These are phyloP conservation scores for Campylorhamphus procurvoides DNA, from an alignment of 2,113 vertebrate genomes.

Conservation along the genomic window DNA sequence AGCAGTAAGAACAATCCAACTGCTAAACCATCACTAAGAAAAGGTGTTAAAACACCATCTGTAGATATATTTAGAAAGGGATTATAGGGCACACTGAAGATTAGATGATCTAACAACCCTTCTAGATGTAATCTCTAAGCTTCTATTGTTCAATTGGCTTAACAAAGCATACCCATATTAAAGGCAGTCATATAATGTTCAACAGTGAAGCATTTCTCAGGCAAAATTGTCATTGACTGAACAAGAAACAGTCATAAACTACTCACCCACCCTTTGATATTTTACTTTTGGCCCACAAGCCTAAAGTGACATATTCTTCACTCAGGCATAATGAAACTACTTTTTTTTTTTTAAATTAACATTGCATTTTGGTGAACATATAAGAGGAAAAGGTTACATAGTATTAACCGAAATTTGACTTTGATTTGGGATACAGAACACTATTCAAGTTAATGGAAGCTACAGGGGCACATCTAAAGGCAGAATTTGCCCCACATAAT, in stretches of 20 bases:
- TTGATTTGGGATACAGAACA: neutral
- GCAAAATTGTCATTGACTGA: neutral
- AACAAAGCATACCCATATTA: neutral
- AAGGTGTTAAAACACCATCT: constrained; percentile 63
- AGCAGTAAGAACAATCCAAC: constrained; percentile 40
- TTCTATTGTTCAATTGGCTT: constrained; percentile 14
- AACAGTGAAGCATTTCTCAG: neutral
- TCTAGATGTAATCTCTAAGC: constrained; percentile 31
- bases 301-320: neutral
- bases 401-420: neutral
- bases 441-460: neutral
- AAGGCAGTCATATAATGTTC: neutral
- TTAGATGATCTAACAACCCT: constrained; percentile 49
- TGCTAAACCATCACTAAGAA: constrained; percentile 44
- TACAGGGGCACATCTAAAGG: neutral
- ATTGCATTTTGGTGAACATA: neutral
- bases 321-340: neutral
- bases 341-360: neutral
- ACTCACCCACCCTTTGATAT: neutral
- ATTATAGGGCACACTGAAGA: constrained; percentile 52
- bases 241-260: neutral
- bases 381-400: neutral
- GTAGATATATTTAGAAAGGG: constrained; percentile 54
- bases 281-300: neutral
- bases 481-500: neutral